Percentiles rank a stretch among this genome's conserved stretches.
These are phyloP conservation scores for Dicycla oo DNA, from an alignment of 2,888 invertebrate genomes.

Conservation along the genomic window DNA sequence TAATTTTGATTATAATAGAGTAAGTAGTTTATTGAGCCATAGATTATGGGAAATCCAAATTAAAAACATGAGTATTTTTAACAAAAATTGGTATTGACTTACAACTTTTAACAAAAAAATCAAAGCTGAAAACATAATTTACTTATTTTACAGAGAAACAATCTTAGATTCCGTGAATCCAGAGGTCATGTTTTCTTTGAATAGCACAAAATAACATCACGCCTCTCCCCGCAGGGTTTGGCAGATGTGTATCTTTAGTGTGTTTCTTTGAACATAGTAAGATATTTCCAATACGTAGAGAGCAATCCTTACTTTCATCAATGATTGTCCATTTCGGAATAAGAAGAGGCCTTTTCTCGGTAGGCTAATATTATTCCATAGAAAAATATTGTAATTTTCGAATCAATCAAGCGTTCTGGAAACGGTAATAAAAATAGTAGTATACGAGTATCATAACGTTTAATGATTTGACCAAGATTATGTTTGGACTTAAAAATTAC, in stretches of 20 bases:
- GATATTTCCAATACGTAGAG: not conserved
- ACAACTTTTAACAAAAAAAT: not conserved
- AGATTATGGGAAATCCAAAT: not conserved
- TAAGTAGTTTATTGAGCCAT: not conserved
- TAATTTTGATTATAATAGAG: not conserved
- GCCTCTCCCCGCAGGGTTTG: not conserved
- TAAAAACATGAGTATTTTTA: not conserved
- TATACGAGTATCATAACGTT: not conserved
- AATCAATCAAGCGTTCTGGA: not conserved
- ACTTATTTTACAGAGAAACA: not conserved
- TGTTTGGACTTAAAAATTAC: not conserved
- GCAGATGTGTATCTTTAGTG: not conserved
- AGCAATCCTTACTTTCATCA: conserved; percentile 6
- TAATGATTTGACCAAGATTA: not conserved
- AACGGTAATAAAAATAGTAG: too few species aligned
- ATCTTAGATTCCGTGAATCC: not conserved
- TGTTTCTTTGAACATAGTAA: not conserved
- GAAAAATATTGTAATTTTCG: not conserved
- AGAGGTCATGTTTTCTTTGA: not conserved
- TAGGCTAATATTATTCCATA: not conserved
- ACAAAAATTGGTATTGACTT: not conserved
- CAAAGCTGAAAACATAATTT: not conserved
- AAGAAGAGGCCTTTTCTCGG: not conserved
- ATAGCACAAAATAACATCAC: not conserved
- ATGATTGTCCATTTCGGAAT: conserved; percentile 10